Conservation (phyloP, 2,113 vertebrate genomes). For the Ranitomeya imitator region DNA sequence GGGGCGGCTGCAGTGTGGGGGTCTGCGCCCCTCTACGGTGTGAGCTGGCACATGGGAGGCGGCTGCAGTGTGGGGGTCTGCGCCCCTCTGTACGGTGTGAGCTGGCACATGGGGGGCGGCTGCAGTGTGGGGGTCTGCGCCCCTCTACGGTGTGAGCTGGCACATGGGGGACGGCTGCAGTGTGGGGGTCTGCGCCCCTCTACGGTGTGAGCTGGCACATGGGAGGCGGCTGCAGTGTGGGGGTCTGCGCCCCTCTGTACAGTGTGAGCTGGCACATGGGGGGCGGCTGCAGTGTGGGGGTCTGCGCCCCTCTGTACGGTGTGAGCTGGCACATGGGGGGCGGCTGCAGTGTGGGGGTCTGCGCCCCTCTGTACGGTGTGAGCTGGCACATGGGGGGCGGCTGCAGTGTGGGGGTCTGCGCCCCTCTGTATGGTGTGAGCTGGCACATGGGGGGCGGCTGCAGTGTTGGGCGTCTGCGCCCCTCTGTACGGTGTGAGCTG, state of each 20-base stretch:
- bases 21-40: too few relatives aligned
- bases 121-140: too few relatives aligned
- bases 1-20: too few relatives aligned
- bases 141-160: background rate
- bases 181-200: background rate
- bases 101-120: too few relatives aligned
- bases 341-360: background rate
- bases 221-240: too few relatives aligned
- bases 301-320: background rate
- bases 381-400: background rate
- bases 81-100: background rate
- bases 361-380: background rate
- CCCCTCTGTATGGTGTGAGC: too few relatives aligned
- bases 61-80: background rate
- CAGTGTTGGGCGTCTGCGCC: too few relatives aligned
- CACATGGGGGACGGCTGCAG: too few relatives aligned
- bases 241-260: background rate
- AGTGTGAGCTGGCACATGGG: background rate
- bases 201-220: background rate
- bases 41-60: too few relatives aligned
- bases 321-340: background rate
- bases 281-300: background rate
- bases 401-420: background rate
- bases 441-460: too few relatives aligned
- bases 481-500: too few relatives aligned